Base-by-base conservation (phyloP, 2,888 invertebrate genomes). In the Pseudanteris insignis region DNA sequence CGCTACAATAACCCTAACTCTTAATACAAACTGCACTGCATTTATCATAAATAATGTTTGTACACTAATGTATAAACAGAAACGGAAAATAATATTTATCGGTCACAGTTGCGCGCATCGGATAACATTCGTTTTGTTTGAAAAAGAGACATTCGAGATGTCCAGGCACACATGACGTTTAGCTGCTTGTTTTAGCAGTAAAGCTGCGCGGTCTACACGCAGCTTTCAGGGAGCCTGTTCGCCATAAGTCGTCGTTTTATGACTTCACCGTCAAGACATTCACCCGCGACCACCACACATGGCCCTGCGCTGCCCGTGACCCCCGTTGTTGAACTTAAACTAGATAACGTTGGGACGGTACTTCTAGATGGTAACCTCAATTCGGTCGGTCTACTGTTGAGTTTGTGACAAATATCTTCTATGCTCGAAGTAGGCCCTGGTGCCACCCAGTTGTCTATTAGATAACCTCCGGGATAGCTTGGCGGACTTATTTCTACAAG, bases 161-260 rank as follows among this genome's bases (percentile, higher is more conserved):
- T 37, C 57, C 46, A 57, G 62, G 57, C 57, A 62, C 57, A 51
- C 53, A 41, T 51, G 33, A 61, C 37, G 26, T 40, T 51, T 55
- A 40, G 40, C 44, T 55, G 48, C 47, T 38, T n/a, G 11, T 34
- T 34, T 26, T 44, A 26, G 41, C 50, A 32, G 36, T 41, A 26
- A 36, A 50, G 21, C 26, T 34, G 37, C 28, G 37, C 28, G 40
- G 12, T 48, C 87, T 89, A 92, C 74, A 92, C 92, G 83, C 92
- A 92, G 78, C 91, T 92, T 82, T 92, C 92, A 32, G 92, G 92
- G 77, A 92, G 88, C 77, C 92, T 87, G 79, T 90, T 90, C 74
- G 92, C 90, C 85, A 92, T 90, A 63, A 92, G 86, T 76, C 91
- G 88, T 81, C 92, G 91, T 81, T 92, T 92, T 81, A 92, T 92